Evolutionary conservation across 1,140 invertebrate genomes (phyloP).

Genomic region (Oppia nitens): DNA sequence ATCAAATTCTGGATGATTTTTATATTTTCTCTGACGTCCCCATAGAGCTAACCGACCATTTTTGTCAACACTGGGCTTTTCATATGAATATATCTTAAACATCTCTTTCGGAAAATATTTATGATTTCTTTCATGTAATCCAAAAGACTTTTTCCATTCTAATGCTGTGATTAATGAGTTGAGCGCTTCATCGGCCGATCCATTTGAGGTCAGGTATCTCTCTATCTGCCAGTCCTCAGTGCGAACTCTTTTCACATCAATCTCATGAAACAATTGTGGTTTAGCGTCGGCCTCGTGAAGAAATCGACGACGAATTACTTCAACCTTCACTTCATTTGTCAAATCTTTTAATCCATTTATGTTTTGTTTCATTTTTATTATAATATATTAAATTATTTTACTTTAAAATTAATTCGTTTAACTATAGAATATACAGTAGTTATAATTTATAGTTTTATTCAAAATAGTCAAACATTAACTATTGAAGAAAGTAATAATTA

Average conservation of each 20-base stretch:
- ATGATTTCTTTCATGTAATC: background rate
- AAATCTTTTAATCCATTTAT: too few relatives aligned
- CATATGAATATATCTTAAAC: background rate
- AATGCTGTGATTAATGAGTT: background rate
- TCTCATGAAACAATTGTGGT: conserved; percentile 1
- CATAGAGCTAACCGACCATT: background rate
- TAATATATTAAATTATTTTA: too few relatives aligned
- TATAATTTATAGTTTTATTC: too few relatives aligned
- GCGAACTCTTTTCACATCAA: conserved; percentile 3
- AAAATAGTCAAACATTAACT: too few relatives aligned
- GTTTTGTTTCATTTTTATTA: too few relatives aligned
- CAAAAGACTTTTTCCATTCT: background rate
- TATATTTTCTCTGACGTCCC: background rate
- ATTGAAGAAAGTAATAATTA: too few relatives aligned
- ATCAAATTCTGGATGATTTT: background rate
- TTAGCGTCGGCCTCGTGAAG: background rate
- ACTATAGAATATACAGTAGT: too few relatives aligned
- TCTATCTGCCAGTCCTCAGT: conserved; percentile 9
- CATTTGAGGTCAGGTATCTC: background rate
- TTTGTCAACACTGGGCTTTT: background rate
- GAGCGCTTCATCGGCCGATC: too few relatives aligned
- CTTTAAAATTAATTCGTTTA: too few relatives aligned
- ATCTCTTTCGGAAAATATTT: background rate
- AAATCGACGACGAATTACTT: background rate
- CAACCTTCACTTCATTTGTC: too few relatives aligned